A percentile compares a stretch with the other conserved stretches of the same genome.
Conservation (phyloP, 2,797 vertebrate species). For the Lates japonicus region DNA sequence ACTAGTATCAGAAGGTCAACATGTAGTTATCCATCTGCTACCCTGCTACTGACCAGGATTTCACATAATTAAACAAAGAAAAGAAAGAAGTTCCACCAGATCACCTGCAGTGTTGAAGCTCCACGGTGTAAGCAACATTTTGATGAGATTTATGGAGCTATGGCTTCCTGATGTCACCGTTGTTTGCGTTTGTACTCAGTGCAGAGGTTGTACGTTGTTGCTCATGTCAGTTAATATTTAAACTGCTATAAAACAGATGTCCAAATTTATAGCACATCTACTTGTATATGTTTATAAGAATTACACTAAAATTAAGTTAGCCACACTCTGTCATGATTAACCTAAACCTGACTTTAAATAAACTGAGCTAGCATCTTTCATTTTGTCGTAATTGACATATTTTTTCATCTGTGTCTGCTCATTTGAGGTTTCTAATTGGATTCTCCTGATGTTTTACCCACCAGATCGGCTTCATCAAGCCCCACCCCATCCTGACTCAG, state of each 20-base stretch:
- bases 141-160: neutral
- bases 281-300: conserved; percentile 7
- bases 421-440: conserved; percentile 10
- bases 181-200: neutral
- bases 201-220: neutral
- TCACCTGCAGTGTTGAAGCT: conserved; percentile 1
- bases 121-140: neutral
- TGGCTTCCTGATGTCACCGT: neutral
- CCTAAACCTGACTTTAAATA: neutral
- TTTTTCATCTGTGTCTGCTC: conserved; percentile 1
- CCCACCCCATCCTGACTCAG: conserved; percentile 91
- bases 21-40: neutral
- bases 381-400: neutral
- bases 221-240: neutral
- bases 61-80: conserved; percentile 9
- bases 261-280: neutral
- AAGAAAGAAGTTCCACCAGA: neutral
- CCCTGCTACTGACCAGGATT: neutral
- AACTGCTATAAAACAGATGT: conserved; percentile 7
- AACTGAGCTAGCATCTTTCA: neutral
- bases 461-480: conserved; percentile 95
- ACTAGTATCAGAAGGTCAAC: neutral
- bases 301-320: conserved; percentile 25
- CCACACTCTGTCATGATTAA: neutral
- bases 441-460: conserved; percentile 19